A percentile compares a stretch with the other conserved stretches of the same genome.
Conservation (phyloP, 2,888 invertebrate genomes). For the Thyatira batis region DNA sequence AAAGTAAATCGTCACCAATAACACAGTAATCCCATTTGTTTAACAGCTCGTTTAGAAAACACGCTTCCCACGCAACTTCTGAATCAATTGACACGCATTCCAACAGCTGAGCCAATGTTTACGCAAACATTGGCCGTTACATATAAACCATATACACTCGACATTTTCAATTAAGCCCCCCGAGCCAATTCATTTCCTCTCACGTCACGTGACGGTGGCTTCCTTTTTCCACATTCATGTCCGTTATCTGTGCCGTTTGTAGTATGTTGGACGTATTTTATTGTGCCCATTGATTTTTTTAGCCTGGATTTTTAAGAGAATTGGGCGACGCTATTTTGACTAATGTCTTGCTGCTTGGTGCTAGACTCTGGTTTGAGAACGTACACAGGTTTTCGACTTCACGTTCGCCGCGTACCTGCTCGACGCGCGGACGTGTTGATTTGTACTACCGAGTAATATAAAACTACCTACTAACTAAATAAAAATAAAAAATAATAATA, state of each 20-base stretch:
- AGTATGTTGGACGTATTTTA: not conserved
- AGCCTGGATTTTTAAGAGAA: no score
- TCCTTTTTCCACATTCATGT: constrained; percentile 19
- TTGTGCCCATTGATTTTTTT: not conserved
- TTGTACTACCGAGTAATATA: no score
- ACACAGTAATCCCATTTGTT: no score
- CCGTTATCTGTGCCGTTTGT: not conserved
- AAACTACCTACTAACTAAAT: no score
- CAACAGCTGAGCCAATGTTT: not conserved
- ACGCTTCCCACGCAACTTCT: not conserved
- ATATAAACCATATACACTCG: not conserved
- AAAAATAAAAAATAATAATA: no score
- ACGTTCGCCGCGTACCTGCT: no score
- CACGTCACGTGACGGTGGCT: constrained; percentile 16
- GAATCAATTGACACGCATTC: not conserved
- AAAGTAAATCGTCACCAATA: no score
- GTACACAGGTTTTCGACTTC: no score
- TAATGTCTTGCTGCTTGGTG: no score
- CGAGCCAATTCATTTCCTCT: constrained; percentile 29
- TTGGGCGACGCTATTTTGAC: no score
- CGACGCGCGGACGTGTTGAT: no score
- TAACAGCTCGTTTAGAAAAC: not conserved
- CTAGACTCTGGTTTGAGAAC: no score
- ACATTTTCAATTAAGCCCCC: constrained; percentile 33
- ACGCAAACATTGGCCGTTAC: not conserved